Percentiles rank a stretch among this genome's conserved stretches.
Conservation (phyloP, 2,888 invertebrate species). For the Strigamia maritima region DNA sequence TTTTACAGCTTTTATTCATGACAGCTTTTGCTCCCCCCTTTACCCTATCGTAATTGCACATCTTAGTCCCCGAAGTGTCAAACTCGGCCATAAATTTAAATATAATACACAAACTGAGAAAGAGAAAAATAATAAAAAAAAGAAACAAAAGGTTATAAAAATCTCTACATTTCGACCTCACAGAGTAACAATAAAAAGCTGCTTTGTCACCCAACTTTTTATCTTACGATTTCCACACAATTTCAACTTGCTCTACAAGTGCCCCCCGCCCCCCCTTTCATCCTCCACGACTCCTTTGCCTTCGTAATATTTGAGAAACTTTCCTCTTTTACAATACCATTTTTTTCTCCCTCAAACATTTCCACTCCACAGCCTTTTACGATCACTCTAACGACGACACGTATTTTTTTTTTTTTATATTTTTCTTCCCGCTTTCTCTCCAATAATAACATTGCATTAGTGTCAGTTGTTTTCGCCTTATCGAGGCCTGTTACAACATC, state of each 20-base stretch:
- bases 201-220: conserved; percentile 3
- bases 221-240: conserved; percentile 23
- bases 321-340: conserved; percentile 19
- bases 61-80: too few species aligned
- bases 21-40: neutral
- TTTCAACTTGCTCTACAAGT: neutral
- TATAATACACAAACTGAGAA: neutral
- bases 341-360: neutral
- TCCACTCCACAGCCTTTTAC: conserved; percentile 3
- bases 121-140: too few species aligned
- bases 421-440: neutral
- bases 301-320: conserved; percentile 5
- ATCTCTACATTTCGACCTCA: neutral
- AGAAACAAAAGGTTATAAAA: neutral
- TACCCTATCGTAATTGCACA: neutral
- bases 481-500: neutral
- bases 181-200: neutral
- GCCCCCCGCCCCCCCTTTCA: neutral
- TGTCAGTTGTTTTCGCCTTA: conserved; percentile 12
- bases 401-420: neutral
- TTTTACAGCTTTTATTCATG: neutral
- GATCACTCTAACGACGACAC: conserved; percentile 17
- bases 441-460: conserved; percentile 13
- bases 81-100: too few species aligned
- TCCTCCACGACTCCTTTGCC: neutral